phyloP scores from a whole-genome alignment of 2,797 vertebrate genomes.

The Rhinella marina region DNA sequence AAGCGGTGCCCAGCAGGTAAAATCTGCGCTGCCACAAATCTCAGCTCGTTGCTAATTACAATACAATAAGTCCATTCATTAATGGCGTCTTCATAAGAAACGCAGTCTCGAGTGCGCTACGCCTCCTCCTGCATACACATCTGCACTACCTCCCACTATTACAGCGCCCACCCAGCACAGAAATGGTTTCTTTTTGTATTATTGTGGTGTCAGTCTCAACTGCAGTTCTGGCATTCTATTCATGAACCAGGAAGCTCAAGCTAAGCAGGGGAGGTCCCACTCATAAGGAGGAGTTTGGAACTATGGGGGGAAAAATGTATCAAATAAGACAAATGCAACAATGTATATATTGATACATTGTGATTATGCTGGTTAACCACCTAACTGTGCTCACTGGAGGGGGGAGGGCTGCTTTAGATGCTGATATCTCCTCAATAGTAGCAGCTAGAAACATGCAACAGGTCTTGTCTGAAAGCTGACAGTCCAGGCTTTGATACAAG shows the following conservation, averaged over 20 bases:
- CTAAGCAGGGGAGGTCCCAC: not conserved
- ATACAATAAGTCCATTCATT: conserved; percentile 6
- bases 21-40: not conserved
- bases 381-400: too few relatives aligned
- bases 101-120: not conserved
- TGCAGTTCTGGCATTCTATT: not conserved
- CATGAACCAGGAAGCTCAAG: not conserved
- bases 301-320: not conserved
- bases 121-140: not conserved
- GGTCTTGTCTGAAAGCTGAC: too few relatives aligned
- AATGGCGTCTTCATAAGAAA: not conserved
- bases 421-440: too few relatives aligned
- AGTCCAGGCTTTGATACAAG: too few relatives aligned
- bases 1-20: not conserved
- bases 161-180: not conserved
- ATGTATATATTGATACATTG: too few relatives aligned
- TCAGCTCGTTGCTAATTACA: not conserved
- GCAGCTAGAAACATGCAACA: too few relatives aligned
- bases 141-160: not conserved
- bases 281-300: not conserved
- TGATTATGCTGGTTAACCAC: too few relatives aligned
- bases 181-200: not conserved
- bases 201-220: not conserved
- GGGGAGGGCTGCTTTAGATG: too few relatives aligned
- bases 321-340: too few relatives aligned